Base-by-base conservation (phyloP, 1,140 invertebrate species). In the Drosophila sproati region DNA sequence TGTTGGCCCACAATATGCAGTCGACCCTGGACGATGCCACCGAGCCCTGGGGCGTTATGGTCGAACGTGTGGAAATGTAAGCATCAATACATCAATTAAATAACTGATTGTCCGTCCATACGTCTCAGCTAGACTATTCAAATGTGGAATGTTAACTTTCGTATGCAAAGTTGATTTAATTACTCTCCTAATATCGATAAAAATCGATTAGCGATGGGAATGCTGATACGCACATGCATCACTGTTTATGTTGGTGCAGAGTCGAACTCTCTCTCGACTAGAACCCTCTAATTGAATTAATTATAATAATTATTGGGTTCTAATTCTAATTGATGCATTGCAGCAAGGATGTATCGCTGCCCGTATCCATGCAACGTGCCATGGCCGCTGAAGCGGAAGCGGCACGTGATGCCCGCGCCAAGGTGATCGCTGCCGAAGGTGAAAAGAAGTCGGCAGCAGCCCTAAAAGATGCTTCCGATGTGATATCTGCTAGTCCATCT, bases 31-130 rank as follows among this genome's bases (percentile, higher is more conserved):
- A 93, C 89, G 97, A 98, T 61, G 97, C 97, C n/a, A 99, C 98
- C 4, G 98, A 98, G 82, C 97, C 97, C 41, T 99, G 98, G 98
- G 98, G 98, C n/a, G 97, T 99, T 10, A 98, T 98, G 94, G 98
- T 99, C 0, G 97, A 99, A 93, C 94, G 98, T 77, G 98, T 99
- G 32, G 98, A 98, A 95, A 98, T 99, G 97, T 98, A 93, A 96
- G 95, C 92, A 45, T 29, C 12, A 34, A 52, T 2, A 3, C 35
- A 32, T 45, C 32, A 31, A 45, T 32, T 5, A 0, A 20, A 20
- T 20, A 20, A 20, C 20, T 0, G 20, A 6, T 39, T 7, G 20
- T 20, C 20, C 20, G 20, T 20, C 20, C 20, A 20, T 20, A 0
- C 20, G 20, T 20, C 20, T 20, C 20, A 20, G 20, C 20, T 20